Evolutionary conservation across 2,113 vertebrate species (phyloP).

Genomic region (Ursus arctos): DNA sequence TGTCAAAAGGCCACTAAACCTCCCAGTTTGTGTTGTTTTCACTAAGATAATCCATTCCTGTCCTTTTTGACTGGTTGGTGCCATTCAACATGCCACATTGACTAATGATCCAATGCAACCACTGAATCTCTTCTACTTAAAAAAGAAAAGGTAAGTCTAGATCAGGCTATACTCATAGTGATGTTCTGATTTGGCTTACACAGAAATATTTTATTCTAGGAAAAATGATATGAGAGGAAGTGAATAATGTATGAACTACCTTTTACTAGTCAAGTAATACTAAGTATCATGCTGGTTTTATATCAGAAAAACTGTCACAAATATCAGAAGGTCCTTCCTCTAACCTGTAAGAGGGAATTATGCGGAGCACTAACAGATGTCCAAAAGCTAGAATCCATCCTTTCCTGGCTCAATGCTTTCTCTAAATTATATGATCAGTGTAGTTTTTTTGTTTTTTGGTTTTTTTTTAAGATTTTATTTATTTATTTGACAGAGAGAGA

Average conservation of each 20-base stretch:
- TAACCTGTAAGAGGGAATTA: neutral
- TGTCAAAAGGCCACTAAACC: slow-evolving; percentile 83
- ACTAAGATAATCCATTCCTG: slow-evolving; percentile 79
- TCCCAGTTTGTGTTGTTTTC: slow-evolving; percentile 86
- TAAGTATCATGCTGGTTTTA: neutral
- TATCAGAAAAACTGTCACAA: neutral
- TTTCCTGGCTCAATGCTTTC: neutral
- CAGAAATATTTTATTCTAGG: neutral
- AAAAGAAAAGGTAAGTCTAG: neutral
- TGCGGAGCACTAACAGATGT: neutral
- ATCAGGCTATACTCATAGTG: neutral
- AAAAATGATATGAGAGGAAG: neutral
- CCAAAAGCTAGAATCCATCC: neutral
- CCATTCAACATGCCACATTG: slow-evolving; percentile 31
- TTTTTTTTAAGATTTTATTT: too few relatives aligned
- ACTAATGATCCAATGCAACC: neutral
- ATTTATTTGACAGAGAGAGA: too few relatives aligned
- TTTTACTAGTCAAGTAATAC: neutral
- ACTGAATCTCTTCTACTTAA: neutral
- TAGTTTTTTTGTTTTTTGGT: neutral
- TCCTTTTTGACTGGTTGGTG: slow-evolving; percentile 81
- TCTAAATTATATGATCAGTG: neutral
- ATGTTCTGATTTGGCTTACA: neutral
- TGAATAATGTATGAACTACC: neutral
- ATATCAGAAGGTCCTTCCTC: neutral